Evolutionary conservation across 2,797 vertebrate genomes (phyloP).

Genomic region (Sebastes hopkinsi): DNA sequence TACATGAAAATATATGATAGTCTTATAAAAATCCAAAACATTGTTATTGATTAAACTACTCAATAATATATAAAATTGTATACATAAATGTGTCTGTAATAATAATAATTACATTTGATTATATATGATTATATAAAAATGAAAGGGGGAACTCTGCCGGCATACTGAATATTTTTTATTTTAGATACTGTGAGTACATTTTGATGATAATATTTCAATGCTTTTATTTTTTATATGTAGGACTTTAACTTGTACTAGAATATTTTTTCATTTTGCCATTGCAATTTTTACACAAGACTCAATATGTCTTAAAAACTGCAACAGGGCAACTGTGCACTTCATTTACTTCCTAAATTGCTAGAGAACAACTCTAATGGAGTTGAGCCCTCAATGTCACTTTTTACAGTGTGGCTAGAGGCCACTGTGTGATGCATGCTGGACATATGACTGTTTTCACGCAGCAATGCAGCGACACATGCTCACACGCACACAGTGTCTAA

Average conservation of each 20-base stretch:
- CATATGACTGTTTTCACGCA: constrained; percentile 35
- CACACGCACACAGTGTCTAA: constrained; percentile 44
- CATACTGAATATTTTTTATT: not conserved
- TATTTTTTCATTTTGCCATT: not conserved
- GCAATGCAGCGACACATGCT: constrained; percentile 33
- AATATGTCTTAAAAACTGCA: not conserved
- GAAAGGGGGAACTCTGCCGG: not conserved
- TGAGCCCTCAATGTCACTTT: not conserved
- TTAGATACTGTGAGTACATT: too few species aligned
- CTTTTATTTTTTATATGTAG: not conserved
- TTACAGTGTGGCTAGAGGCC: not conserved
- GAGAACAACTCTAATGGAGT: not conserved
- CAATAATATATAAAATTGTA: too few species aligned
- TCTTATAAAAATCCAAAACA: not conserved
- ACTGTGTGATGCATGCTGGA: not conserved
- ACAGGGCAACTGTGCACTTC: not conserved
- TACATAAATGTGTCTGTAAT: not conserved
- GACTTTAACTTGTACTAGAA: not conserved
- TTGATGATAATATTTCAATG: not conserved
- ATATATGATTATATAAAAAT: not conserved
- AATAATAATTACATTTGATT: not conserved
- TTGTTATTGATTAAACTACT: too few species aligned
- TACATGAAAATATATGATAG: not conserved
- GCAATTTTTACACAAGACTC: not conserved
- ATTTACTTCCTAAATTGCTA: not conserved